Percentiles rank a stretch among this genome's conserved stretches.
Conservation (phyloP, 2,888 invertebrate species). For the Platynereis dumerilii region DNA sequence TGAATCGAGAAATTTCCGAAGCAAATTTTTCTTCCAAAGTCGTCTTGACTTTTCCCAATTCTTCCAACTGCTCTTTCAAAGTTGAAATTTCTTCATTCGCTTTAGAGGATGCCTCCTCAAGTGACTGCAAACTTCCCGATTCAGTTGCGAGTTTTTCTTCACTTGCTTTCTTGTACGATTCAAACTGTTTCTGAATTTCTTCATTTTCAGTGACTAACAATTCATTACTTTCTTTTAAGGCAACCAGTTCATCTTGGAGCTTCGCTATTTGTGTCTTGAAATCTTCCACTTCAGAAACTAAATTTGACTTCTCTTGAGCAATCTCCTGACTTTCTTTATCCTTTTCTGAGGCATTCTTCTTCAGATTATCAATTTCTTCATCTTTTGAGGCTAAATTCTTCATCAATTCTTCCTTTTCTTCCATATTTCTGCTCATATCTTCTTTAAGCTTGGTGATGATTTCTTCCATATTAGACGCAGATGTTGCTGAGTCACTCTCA, state of each 20-base stretch:
- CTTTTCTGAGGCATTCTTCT: not conserved
- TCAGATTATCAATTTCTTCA: conserved; percentile 12
- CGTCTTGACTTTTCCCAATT: not conserved
- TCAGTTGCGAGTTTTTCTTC: too few species aligned
- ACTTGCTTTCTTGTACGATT: too few species aligned
- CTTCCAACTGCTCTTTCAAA: too few species aligned
- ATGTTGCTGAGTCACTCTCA: too few species aligned
- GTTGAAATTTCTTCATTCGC: too few species aligned
- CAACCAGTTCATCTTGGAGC: not conserved
- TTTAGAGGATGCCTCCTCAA: too few species aligned
- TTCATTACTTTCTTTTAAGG: not conserved
- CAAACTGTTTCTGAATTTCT: not conserved
- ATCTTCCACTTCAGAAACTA: not conserved
- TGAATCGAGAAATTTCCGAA: not conserved
- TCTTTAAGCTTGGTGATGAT: not conserved
- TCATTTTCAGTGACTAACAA: not conserved
- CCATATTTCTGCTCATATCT: not conserved
- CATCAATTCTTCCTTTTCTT: conserved; percentile 7
- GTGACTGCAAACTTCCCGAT: too few species aligned
- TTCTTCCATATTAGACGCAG: too few species aligned
- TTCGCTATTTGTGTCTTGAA: not conserved
- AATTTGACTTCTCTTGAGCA: not conserved
- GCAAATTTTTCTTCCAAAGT: not conserved
- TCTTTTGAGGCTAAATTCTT: conserved; percentile 6
- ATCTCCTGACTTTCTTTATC: not conserved